Conservation (phyloP, 2,888 invertebrate genomes). For the Apodemia hepburni region DNA sequence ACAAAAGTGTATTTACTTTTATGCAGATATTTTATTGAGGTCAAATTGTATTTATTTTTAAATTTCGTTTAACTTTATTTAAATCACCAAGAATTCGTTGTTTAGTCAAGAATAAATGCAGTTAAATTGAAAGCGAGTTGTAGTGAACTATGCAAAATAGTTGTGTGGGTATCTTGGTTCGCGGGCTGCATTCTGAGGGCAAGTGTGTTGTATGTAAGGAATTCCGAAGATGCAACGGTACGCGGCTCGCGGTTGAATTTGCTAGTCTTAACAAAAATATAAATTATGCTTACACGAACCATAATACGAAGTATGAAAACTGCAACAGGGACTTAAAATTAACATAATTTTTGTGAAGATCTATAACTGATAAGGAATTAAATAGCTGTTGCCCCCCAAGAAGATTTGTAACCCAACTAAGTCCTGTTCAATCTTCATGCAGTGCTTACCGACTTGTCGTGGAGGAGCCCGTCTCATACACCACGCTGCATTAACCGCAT, state of each 20-base stretch:
- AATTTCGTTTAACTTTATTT: too few species aligned
- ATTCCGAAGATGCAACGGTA: slow-evolving; percentile 58
- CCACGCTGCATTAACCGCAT: slow-evolving; percentile 64
- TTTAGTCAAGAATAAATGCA: slow-evolving; percentile 27
- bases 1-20: too few species aligned
- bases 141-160: slow-evolving; percentile 61
- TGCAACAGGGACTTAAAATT: neutral
- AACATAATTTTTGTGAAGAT: neutral
- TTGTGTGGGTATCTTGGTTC: slow-evolving; percentile 55
- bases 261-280: slow-evolving; percentile 34
- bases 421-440: slow-evolving; percentile 27
- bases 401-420: neutral
- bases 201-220: slow-evolving; percentile 66
- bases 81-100: slow-evolving; percentile 14
- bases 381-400: neutral
- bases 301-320: neutral
- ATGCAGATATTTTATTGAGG: too few species aligned
- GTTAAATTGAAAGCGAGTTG: slow-evolving; percentile 43
- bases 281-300: neutral
- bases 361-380: too few species aligned
- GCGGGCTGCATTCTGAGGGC: slow-evolving; percentile 69
- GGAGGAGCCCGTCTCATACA: slow-evolving; percentile 54
- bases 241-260: slow-evolving; percentile 45
- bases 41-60: too few species aligned
- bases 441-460: slow-evolving; percentile 56